A percentile compares a stretch with the other conserved stretches of the same genome.
Conservation (phyloP, 2,797 vertebrate genomes). For the Morelia viridis region DNA sequence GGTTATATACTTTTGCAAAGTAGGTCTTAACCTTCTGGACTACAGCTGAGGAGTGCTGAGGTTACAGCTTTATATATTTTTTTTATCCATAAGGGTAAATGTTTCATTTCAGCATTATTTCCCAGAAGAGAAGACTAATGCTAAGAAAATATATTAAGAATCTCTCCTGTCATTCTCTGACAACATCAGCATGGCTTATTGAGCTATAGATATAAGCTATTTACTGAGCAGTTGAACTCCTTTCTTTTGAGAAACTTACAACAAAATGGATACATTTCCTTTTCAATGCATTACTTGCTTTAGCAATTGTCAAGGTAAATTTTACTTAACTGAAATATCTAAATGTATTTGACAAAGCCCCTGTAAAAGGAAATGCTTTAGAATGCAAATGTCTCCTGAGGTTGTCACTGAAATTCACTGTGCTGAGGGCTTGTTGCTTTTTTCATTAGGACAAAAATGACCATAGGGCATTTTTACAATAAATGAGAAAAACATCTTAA, state of each 20-base stretch:
- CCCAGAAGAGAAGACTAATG: slow-evolving; percentile 17
- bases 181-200: not conserved
- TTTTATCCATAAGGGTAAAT: not conserved
- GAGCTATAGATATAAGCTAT: not conserved
- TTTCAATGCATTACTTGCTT: slow-evolving; percentile 20
- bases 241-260: slow-evolving; percentile 31
- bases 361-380: slow-evolving; percentile 26
- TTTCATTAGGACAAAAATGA: not conserved
- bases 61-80: not conserved
- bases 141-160: not conserved
- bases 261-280: slow-evolving; percentile 38
- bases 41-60: not conserved
- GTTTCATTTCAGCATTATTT: slow-evolving; percentile 21
- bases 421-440: slow-evolving; percentile 12
- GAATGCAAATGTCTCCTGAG: not conserved
- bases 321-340: slow-evolving; percentile 13
- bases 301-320: slow-evolving; percentile 32
- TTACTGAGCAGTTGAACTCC: slow-evolving; percentile 13
- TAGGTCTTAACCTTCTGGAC: not conserved
- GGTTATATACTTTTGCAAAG: slow-evolving; percentile 13
- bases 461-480: not conserved
- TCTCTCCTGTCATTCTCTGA: not conserved
- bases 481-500: slow-evolving; percentile 11
- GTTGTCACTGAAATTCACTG: slow-evolving; percentile 21
- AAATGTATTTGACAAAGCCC: slow-evolving; percentile 11